phyloP scores from a whole-genome alignment of 2,113 vertebrate species.

The Casuarius casuarius region DNA sequence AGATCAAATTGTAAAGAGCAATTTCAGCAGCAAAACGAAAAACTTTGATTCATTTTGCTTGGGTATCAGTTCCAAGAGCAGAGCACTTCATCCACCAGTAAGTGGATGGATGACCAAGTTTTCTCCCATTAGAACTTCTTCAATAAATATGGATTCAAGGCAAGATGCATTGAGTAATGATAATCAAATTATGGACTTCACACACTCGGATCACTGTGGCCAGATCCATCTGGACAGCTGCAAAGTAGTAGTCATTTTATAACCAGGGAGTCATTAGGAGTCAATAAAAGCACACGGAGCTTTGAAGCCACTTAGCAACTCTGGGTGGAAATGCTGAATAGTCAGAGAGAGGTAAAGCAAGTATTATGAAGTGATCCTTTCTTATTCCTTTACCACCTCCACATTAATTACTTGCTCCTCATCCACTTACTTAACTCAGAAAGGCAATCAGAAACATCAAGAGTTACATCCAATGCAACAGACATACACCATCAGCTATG shows the following conservation, averaged over 20 bases:
- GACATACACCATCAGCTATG: neutral
- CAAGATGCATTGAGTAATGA: neutral
- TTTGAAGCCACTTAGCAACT: neutral
- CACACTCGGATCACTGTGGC: neutral
- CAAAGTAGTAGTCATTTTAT: neutral
- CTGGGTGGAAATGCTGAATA: neutral
- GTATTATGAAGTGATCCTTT: neutral
- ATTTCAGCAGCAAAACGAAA: neutral
- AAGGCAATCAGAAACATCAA: neutral
- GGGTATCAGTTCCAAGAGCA: neutral
- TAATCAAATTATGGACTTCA: neutral
- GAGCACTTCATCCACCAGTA: neutral
- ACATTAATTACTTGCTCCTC: neutral
- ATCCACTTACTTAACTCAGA: neutral
- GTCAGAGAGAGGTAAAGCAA: neutral
- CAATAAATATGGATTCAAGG: neutral
- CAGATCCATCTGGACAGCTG: neutral
- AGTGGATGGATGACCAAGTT: neutral
- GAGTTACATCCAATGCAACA: neutral
- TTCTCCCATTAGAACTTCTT: neutral
- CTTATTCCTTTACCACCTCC: neutral
- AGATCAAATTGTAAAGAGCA: neutral
- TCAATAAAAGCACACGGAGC: neutral
- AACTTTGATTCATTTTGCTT: neutral
- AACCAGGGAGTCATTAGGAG: neutral